Evolutionary conservation across 2,113 vertebrate species (phyloP).

Genomic region (Sapajus apella): DNA sequence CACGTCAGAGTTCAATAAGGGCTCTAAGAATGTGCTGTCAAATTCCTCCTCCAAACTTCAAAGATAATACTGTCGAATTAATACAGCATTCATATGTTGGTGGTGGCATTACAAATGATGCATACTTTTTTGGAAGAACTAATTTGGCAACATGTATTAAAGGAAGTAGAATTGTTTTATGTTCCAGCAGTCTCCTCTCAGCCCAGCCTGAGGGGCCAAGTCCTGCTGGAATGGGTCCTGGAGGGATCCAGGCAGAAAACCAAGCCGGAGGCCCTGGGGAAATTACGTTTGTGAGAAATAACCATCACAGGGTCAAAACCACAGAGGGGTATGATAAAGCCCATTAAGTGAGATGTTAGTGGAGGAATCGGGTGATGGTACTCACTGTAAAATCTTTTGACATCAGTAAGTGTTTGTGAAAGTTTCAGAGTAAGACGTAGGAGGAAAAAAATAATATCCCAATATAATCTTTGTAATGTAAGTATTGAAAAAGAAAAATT

Average conservation of each 20-base stretch:
- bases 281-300: neutral
- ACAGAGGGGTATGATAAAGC: neutral
- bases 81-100: neutral
- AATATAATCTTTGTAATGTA: neutral
- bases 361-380: neutral
- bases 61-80: neutral
- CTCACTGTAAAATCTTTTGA: neutral
- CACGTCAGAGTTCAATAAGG: neutral
- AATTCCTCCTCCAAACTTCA: neutral
- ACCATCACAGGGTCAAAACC: neutral
- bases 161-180: neutral
- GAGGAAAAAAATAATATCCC: neutral
- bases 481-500: neutral
- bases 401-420: neutral
- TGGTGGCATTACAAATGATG: neutral
- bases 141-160: neutral
- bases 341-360: rapidly evolving
- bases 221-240: neutral
- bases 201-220: neutral
- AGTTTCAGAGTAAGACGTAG: neutral
- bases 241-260: neutral
- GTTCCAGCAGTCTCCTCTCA: neutral
- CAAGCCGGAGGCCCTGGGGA: neutral
- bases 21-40: neutral
- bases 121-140: neutral